Evolutionary conservation across 2,888 invertebrate genomes (phyloP).

Genomic region (Phytoseiulus persimilis): DNA sequence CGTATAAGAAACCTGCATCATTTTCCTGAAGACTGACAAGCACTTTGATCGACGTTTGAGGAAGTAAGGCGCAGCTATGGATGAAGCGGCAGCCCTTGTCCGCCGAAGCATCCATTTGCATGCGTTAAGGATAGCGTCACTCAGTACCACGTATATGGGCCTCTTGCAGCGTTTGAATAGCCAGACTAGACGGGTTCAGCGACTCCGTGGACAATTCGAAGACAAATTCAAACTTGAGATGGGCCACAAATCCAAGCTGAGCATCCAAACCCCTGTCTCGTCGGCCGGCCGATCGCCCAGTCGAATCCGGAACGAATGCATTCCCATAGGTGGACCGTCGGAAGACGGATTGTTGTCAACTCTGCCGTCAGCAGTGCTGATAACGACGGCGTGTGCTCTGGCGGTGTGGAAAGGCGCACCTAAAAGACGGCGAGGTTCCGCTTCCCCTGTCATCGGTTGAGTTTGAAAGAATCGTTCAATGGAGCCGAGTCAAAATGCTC

Average conservation of each 20-base stretch:
- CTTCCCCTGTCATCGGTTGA: not conserved
- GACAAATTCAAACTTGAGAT: not conserved
- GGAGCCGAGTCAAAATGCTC: not conserved
- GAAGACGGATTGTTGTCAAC: not conserved
- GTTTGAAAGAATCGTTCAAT: not conserved
- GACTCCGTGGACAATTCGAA: not conserved
- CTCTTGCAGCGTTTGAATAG: not conserved
- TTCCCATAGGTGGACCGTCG: not conserved
- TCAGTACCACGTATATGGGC: not conserved
- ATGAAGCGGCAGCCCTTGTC: not conserved
- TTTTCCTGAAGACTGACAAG: not conserved
- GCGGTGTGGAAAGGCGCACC: not conserved
- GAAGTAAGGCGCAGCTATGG: not conserved
- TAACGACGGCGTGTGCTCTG: not conserved
- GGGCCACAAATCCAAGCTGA: not conserved
- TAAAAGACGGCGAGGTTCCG: not conserved
- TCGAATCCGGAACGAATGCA: not conserved
- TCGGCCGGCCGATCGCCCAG: not conserved
- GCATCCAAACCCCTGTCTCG: not conserved
- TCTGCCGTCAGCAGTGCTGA: not conserved
- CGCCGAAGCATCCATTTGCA: not conserved
- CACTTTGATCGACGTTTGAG: not conserved
- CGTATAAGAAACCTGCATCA: no score
- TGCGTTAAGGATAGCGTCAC: not conserved
- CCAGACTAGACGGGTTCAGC: not conserved